Evolutionary conservation across 1,140 invertebrate species (phyloP), one percentile per base, ranked within the genome.

Genomic region (Cecropterus lyciades): DNA sequence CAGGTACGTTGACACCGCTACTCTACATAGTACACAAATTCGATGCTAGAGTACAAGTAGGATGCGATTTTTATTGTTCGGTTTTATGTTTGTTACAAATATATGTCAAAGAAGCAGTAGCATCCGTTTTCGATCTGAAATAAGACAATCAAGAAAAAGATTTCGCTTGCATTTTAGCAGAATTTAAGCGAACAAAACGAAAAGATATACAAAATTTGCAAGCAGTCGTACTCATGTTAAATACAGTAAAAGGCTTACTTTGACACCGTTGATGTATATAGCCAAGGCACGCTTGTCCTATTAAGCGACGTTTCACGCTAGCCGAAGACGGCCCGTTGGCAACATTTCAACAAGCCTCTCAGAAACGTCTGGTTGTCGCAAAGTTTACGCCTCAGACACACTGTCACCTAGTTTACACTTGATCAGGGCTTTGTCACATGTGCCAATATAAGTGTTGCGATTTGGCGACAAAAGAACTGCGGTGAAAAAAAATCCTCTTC

Each of bases 1-100:
- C 86, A 94, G 94, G 94, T 95, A 79, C 65, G 68, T 53, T 53
- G 8, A 30, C 13, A 43, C 53, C 53, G 8, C 1, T 56, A 43
- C 13, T 56, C 16, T 43, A 13, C n/a, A 20, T 16, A 40, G 7
- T 56, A 16, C 16, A n/a, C 27, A 15, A 14, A 1, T 14, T 1
- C 0, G 0, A 13, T 43, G 40, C 3, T 4, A 43, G 7, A 14
- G 13, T 14, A 13, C 3, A 43, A n/a, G 10, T 14, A 43, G 13
- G 40, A 11, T 6, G n/a, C 13, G 1, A 1, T 20, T 40, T 43
- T 43, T 43, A 43, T 6, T 4, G 13, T 43, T 3, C 14, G 13
- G 13, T 1, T 4, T 43, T 43, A 14, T 43, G n/a, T 43, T 3
- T 0, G 10, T 14, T 2, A 43, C 13, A 5, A 6, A 43, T 10